Conservation (phyloP, 2,888 invertebrate species). For the Hirtodrosophila duncani region DNA sequence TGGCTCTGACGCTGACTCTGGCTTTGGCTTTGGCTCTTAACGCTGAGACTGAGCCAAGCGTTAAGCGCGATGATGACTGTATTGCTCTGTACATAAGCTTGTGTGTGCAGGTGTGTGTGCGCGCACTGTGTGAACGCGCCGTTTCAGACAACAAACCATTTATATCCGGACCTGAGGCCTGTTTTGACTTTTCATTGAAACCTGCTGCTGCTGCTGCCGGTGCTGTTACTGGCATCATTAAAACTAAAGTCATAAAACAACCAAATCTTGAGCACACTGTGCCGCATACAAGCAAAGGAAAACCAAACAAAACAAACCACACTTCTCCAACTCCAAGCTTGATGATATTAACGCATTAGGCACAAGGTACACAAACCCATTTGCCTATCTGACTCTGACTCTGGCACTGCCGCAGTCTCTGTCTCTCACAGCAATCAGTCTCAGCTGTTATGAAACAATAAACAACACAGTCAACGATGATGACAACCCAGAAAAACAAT, state of each 20-base stretch:
- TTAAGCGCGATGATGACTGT: slow-evolving; percentile 61
- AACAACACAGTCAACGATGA: slow-evolving; percentile 44
- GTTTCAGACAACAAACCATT: slow-evolving; percentile 60
- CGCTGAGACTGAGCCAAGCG: slow-evolving; percentile 54
- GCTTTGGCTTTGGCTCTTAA: slow-evolving; percentile 2
- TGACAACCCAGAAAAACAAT: slow-evolving; percentile 39
- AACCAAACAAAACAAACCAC: slow-evolving; percentile 6
- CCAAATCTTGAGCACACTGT: slow-evolving; percentile 53
- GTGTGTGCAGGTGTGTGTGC: slow-evolving; percentile 20
- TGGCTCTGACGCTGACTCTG: slow-evolving; percentile 34
- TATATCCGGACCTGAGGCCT: slow-evolving; percentile 71
- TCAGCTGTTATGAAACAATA: slow-evolving; percentile 70
- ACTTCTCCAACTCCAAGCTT: slow-evolving; percentile 28
- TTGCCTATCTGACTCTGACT: slow-evolving; percentile 58
- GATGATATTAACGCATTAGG: slow-evolving; percentile 70
- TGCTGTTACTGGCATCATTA: slow-evolving; percentile 57
- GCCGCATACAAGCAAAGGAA: slow-evolving; percentile 12
- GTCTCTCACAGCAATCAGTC: slow-evolving; percentile 30
- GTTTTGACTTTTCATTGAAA: slow-evolving; percentile 71
- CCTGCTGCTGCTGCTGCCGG: slow-evolving; percentile 33
- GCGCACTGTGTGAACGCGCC: slow-evolving; percentile 29
- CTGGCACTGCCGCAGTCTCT: slow-evolving; percentile 11
- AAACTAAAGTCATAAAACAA: slow-evolving; percentile 54
- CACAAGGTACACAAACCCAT: slow-evolving; percentile 71
- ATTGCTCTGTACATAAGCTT: slow-evolving; percentile 15